Base-by-base conservation (phyloP, 1,140 invertebrate species). In the Diprion similis region DNA sequence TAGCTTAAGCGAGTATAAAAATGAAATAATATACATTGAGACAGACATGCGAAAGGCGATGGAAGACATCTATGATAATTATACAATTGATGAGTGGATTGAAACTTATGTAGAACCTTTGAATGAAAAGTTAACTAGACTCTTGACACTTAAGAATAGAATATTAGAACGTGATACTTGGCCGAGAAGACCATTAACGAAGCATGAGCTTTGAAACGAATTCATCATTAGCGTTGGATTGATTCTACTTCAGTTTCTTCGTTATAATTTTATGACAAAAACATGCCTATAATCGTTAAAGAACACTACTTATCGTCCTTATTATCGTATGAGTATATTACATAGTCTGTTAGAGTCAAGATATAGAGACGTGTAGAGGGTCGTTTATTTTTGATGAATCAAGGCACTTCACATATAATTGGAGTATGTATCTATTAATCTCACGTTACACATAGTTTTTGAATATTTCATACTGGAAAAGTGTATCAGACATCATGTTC, bases 71-170 rank as follows among this genome's bases (percentile, higher is more conserved):
- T 95, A 92, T 78, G 94, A 95, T 79, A 90, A 92, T 75, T 93
- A 91, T 78, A 95, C 94, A 1, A 89, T 94, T 67, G 84, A 90
- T 0, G 94, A 95, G 80, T 95, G 94, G 91, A 89, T 95, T 37
- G 94, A 95, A 82, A 91, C 91, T 47, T 90, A 90, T 68, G 81
- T 92, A 10, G 87, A 85, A 72, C 91, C 92, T 13, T 78, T 90
- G 17, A 87, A 91, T 46, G 83, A 89, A 10, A 88, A 89, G 80
- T 75, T 92, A 66, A 90, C 89, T 68, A 77, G 85, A 37, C 79
- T 93, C 15, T 88, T 88, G 81, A 85, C 88, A 47, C 88, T 90
- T 19, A 89, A 89, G n/a, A 85, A 86, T n/a, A 85, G 85, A 48
- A 81, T 92, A 17, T 88, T 92, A 70, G 81, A 85, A 11, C 87